Conservation (phyloP, 35 echinoderm and acorn worm genomes). For the Apostichopus californicus region DNA sequence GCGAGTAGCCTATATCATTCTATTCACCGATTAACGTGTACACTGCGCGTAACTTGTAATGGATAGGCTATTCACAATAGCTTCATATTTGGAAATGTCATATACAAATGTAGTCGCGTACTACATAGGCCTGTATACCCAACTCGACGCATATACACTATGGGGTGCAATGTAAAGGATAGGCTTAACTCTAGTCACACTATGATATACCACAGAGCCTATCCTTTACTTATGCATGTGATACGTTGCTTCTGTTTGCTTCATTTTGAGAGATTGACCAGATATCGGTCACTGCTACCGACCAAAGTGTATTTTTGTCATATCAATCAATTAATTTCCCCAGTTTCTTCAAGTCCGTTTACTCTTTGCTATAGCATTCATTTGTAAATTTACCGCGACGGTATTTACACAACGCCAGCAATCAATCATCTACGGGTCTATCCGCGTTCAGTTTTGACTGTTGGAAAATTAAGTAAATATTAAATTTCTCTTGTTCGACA, state of each 20-base stretch:
- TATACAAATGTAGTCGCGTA: too few species aligned
- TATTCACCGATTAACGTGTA: too few species aligned
- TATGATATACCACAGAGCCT: too few species aligned
- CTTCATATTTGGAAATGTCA: too few species aligned
- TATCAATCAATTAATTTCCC: slow-evolving; percentile 51
- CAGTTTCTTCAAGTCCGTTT: neutral
- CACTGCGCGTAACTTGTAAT: too few species aligned
- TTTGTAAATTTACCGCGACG: slow-evolving; percentile 50
- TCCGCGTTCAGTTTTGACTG: slow-evolving; percentile 22
- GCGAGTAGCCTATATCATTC: too few species aligned
- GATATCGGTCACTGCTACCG: neutral
- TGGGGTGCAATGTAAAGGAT: too few species aligned
- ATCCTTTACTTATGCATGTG: too few species aligned
- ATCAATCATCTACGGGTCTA: slow-evolving; percentile 26
- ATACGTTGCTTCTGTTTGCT: neutral
- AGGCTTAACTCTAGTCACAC: too few species aligned
- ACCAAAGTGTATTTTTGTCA: neutral
- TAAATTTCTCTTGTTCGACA: slow-evolving; percentile 52
- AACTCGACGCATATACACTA: too few species aligned
- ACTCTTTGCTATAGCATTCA: slow-evolving; percentile 3
- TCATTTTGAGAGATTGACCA: neutral
- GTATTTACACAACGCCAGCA: slow-evolving; percentile 33
- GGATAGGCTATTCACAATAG: too few species aligned
- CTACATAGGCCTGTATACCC: too few species aligned
- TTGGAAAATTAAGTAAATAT: slow-evolving; percentile 42